Conservation (phyloP, 2,113 vertebrate species). For the Crotalus horridus region DNA sequence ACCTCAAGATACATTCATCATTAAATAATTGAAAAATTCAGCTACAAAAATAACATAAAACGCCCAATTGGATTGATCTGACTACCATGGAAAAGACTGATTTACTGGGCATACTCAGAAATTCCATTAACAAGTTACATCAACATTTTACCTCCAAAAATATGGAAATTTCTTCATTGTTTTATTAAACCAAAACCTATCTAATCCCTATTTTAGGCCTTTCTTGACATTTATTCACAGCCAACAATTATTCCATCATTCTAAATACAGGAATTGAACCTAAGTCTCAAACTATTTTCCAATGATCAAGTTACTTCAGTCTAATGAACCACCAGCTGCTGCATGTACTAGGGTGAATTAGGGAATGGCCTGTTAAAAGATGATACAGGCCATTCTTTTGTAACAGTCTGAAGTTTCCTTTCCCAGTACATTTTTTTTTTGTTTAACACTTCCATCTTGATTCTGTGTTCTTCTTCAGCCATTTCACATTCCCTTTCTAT, state of each 20-base stretch:
- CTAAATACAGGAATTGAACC: conserved; percentile 39
- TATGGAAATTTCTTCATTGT: background rate
- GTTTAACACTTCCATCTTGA: conserved; percentile 83
- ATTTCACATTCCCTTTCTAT: conserved; percentile 81
- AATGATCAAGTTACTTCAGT: conserved; percentile 31
- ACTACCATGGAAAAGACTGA: background rate
- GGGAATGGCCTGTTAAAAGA: conserved; percentile 81
- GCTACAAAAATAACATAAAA: conserved; percentile 15
- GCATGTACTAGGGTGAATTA: conserved; percentile 69
- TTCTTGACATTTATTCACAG: conserved; percentile 31
- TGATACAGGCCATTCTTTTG: conserved; percentile 80
- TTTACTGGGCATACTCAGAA: conserved; percentile 16
- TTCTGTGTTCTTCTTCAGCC: conserved; percentile 80
- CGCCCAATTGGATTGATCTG: background rate
- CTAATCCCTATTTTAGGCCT: background rate
- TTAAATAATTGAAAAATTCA: conserved; percentile 15
- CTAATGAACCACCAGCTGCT: conserved; percentile 23
- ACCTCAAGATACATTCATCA: background rate
- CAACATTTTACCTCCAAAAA: conserved; percentile 34
- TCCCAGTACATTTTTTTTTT: conserved; percentile 87
- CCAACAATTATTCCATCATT: conserved; percentile 32
- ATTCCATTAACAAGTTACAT: conserved; percentile 20
- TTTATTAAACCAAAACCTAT: background rate
- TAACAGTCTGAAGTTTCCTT: conserved; percentile 79
- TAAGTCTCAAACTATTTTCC: conserved; percentile 34